These are phyloP conservation scores for Lepus europaeus DNA, from an alignment of 2,113 vertebrate species.

Conservation along the genomic window DNA sequence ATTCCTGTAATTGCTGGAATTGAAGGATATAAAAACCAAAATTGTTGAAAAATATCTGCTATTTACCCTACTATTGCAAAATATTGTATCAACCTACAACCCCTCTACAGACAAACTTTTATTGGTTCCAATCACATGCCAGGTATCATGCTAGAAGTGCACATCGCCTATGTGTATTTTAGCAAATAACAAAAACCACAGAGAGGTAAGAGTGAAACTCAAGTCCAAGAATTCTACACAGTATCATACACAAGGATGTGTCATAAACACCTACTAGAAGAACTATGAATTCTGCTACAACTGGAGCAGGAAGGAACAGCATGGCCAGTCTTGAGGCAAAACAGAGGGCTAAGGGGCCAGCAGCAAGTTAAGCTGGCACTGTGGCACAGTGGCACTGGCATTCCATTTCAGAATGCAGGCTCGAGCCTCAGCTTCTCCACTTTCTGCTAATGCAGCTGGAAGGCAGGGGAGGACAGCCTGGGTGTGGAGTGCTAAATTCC, in stretches of 20 bases:
- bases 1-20: conserved; percentile 2
- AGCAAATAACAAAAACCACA: background rate
- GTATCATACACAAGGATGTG: background rate
- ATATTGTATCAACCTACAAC: background rate
- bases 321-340: background rate
- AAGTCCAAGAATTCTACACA: background rate
- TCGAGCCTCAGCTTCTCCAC: no score
- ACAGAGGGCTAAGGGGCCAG: no score
- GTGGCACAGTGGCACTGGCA: no score
- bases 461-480: no score
- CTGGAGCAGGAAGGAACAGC: background rate
- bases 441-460: no score
- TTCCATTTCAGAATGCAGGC: no score
- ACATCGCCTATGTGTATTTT: background rate
- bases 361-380: no score
- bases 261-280: background rate
- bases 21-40: background rate
- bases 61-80: background rate
- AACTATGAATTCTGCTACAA: background rate
- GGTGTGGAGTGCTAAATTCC: background rate
- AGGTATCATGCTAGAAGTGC: background rate
- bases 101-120: background rate
- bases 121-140: background rate
- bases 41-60: background rate
- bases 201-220: background rate